A percentile compares a stretch with the other conserved stretches of the same genome.
Evolutionary conservation across 2,797 vertebrate species (phyloP).

Genomic region (Syngnathus rostellatus): DNA sequence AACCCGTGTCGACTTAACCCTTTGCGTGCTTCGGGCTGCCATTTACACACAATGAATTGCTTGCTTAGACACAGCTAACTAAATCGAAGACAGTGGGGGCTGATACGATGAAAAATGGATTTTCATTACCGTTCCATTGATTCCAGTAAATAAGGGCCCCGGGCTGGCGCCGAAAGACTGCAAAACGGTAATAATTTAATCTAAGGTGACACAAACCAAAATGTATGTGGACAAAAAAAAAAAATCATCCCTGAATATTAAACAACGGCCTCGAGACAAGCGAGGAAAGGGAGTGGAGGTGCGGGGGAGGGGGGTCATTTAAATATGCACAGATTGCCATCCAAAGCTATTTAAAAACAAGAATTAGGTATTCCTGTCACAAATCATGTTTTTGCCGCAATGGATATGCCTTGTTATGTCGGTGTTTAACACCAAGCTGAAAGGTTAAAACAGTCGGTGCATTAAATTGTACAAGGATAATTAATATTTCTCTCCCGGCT

Average conservation of each 20-base stretch:
- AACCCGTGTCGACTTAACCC: not conserved
- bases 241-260: constrained; percentile 99
- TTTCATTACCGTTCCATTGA: constrained; percentile 99
- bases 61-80: constrained; percentile 99
- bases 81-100: constrained; percentile 98
- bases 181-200: constrained; percentile 99
- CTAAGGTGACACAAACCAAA: constrained; percentile 99
- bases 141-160: constrained; percentile 99
- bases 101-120: constrained; percentile 99
- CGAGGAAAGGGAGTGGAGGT: constrained; percentile 55
- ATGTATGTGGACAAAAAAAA: constrained; percentile 97
- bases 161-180: constrained; percentile 88
- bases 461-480: constrained; percentile 99
- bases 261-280: constrained; percentile 95
- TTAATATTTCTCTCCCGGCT: constrained; percentile 99
- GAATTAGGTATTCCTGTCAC: constrained; percentile 99
- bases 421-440: constrained; percentile 97
- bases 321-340: constrained; percentile 99
- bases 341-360: constrained; percentile 99
- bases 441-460: constrained; percentile 99
- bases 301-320: constrained; percentile 69
- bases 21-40: constrained; percentile 71
- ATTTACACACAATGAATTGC: constrained; percentile 99
- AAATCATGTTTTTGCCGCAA: constrained; percentile 97
- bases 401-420: constrained; percentile 98